Evolutionary conservation across 2,113 vertebrate species (phyloP), one percentile per base, ranked within the genome.

Genomic region (Balaenoptera acutorostrata): DNA sequence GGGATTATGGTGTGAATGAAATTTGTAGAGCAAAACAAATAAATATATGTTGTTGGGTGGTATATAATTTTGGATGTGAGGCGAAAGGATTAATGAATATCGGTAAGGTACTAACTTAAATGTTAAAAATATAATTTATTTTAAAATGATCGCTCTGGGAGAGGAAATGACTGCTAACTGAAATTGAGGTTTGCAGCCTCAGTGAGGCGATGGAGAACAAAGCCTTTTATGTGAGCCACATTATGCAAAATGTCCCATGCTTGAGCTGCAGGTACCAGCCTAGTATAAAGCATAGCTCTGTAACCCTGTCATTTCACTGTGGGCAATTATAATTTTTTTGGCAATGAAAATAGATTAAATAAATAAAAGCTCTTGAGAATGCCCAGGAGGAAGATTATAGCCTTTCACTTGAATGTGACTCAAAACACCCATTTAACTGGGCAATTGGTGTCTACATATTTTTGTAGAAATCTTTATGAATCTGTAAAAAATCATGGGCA

Each of bases 151-250:
- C 55, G 1, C 41, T 88, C 17, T 39, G 27, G 31, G 90, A 59
- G 69, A 89, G 93, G 93, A 81, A 83, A 5, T 27, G 20, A 49
- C 49, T 39, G 90, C 31, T 88, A 75, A 2, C 29, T 88, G 97
- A 95, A 97, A 72, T 93, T 95, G 97, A 96, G 96, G 92, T 88
- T 83, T 90, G 75, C 55, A 93, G 64, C 98, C 96, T 90, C 98
- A 93, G 97, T 66, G 98, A 98, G 98, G 98, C 96, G 39, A 85
- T 75, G 97, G 97, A 98, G 98, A 98, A 99, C 99, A 99, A 99
- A 98, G 98, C 98, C 98, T 96, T 98, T 97, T 97, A 96, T 98
- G 93, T 97, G 92, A 98, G 95, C 82, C 75, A 92, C 80, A 92
- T 63, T 77, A 87, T 98, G 98, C 98, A 59, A 71, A 98, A 69